phyloP scores from a whole-genome alignment of 2,888 invertebrate genomes.

The Latheticus oryzae region DNA sequence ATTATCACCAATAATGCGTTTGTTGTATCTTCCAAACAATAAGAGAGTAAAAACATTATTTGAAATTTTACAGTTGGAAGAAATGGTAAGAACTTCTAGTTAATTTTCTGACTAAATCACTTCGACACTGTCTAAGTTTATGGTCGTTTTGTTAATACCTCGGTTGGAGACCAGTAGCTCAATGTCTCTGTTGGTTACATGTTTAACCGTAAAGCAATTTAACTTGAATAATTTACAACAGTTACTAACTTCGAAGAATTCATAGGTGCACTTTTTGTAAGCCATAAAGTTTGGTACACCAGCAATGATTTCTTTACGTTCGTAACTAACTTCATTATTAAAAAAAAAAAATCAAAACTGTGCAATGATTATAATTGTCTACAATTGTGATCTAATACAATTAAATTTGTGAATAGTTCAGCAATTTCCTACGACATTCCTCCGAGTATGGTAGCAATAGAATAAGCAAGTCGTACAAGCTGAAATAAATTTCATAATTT shows the following conservation, averaged over 20 bases:
- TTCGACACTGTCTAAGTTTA: constrained; percentile 13
- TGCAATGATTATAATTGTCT: too few species aligned
- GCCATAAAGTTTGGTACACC: too few species aligned
- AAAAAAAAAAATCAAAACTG: too few species aligned
- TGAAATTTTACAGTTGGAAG: constrained; percentile 27
- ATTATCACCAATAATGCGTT: constrained; percentile 32
- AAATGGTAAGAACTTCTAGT: constrained; percentile 21
- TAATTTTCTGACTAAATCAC: constrained; percentile 23
- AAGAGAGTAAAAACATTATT: constrained; percentile 29
- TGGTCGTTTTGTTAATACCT: constrained; percentile 23
- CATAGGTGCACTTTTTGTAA: too few species aligned
- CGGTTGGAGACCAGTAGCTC: constrained; percentile 32
- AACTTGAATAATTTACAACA: constrained; percentile 32
- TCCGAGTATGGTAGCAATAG: constrained; percentile 21
- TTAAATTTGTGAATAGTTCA: too few species aligned
- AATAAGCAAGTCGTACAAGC: constrained; percentile 15
- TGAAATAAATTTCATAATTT: constrained; percentile 2
- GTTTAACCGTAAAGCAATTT: constrained; percentile 35
- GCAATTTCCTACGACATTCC: constrained; percentile 21
- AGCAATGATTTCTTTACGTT: too few species aligned
- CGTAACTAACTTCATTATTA: too few species aligned
- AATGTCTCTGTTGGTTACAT: constrained; percentile 31
- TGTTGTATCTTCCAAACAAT: constrained; percentile 30
- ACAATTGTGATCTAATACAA: too few species aligned
- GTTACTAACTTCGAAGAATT: too few species aligned